phyloP scores from a whole-genome alignment of 2,797 vertebrate genomes.

The Molossus molossus region DNA sequence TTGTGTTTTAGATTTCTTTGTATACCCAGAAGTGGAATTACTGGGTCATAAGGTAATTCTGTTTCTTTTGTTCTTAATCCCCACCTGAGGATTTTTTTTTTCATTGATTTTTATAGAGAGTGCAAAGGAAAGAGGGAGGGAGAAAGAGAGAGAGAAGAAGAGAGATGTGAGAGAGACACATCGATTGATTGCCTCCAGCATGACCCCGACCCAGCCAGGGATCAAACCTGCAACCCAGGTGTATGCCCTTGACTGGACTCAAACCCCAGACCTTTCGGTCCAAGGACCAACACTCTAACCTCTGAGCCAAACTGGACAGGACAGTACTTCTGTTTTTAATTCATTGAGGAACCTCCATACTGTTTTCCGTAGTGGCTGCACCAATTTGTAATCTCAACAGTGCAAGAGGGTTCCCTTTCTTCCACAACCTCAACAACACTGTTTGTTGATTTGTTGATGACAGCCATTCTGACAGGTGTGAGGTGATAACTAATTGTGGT shows the following conservation, averaged over 20 bases:
- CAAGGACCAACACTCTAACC: no score
- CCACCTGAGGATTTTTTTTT: no score
- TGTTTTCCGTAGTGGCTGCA: background rate
- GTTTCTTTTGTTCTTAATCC: background rate
- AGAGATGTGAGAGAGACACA: no score
- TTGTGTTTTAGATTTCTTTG: background rate
- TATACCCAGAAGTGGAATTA: background rate
- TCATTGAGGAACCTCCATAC: background rate
- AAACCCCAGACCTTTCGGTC: no score
- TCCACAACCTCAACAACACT: background rate
- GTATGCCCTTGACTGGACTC: no score
- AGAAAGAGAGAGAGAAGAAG: no score
- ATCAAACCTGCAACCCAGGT: no score
- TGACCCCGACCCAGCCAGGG: no score
- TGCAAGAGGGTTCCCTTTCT: background rate
- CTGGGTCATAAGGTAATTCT: background rate
- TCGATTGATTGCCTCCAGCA: no score
- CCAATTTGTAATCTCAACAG: background rate
- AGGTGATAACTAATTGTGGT: background rate
- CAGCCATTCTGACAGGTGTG: background rate
- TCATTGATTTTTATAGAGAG: no score
- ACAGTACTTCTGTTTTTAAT: background rate
- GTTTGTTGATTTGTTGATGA: background rate
- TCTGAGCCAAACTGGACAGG: no score
- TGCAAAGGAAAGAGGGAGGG: no score